phyloP scores from a whole-genome alignment of 1,140 invertebrate species.

The Chionoecetes opilio region DNA sequence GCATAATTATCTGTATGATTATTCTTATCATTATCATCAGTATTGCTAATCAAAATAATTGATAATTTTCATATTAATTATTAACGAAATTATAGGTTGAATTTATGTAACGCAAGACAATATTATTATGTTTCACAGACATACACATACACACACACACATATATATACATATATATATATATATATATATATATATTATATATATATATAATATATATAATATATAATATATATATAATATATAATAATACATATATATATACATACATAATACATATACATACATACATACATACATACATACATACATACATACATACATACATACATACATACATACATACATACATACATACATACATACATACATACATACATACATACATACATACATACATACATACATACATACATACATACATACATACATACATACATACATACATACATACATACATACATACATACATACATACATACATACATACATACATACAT shows the following conservation, averaged over 20 bases:
- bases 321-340: neutral
- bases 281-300: neutral
- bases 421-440: neutral
- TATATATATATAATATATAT: neutral
- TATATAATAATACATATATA: no score
- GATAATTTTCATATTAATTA: no score
- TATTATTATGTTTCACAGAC: no score
- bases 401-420: neutral
- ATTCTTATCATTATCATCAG: no score
- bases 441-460: neutral
- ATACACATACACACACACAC: no score
- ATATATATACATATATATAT: no score
- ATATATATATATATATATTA: neutral
- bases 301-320: neutral
- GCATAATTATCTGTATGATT: no score
- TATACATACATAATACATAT: neutral
- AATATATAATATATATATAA: neutral
- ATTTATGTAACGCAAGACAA: no score
- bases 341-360: neutral
- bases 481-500: neutral
- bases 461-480: neutral
- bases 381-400: neutral
- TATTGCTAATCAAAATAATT: no score
- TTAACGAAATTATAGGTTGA: no score
- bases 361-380: slow-evolving; percentile 12